Conservation (phyloP, 2,113 vertebrate genomes). For the Ardeotis arabs region DNA sequence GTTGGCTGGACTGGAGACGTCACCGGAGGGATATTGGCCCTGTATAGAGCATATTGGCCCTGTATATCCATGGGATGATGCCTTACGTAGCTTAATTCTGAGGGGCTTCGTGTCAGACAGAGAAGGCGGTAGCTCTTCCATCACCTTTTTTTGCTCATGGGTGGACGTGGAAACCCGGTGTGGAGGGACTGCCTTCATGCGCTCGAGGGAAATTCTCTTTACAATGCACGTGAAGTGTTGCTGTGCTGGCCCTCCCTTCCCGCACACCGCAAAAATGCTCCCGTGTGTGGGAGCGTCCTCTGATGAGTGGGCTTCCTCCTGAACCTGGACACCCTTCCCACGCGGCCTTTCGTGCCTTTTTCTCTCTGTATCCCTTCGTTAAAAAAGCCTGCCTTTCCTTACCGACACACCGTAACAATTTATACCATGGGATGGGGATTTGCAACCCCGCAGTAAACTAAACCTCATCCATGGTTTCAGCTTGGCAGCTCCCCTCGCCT, state of each 20-base stretch:
- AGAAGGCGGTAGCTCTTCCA: background rate
- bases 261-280: background rate
- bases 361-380: background rate
- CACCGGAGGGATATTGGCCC: background rate
- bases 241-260: background rate
- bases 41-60: constrained; percentile 44
- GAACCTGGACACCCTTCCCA: background rate
- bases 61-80: constrained; percentile 63
- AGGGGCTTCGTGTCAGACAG: background rate
- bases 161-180: fast-evolving
- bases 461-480: background rate
- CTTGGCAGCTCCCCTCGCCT: background rate
- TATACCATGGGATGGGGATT: background rate
- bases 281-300: fast-evolving
- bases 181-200: background rate
- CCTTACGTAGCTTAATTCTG: constrained; percentile 51
- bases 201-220: background rate
- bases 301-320: background rate
- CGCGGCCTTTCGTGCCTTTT: background rate
- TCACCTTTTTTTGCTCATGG: background rate
- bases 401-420: fast-evolving
- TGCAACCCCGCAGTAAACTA: background rate
- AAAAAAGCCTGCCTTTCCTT: background rate
- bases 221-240: background rate
- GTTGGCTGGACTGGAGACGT: background rate